Percentiles rank a stretch among this genome's conserved stretches.
Conservation (phyloP, 1,140 invertebrate species). For the Bactericera cockerelli region DNA sequence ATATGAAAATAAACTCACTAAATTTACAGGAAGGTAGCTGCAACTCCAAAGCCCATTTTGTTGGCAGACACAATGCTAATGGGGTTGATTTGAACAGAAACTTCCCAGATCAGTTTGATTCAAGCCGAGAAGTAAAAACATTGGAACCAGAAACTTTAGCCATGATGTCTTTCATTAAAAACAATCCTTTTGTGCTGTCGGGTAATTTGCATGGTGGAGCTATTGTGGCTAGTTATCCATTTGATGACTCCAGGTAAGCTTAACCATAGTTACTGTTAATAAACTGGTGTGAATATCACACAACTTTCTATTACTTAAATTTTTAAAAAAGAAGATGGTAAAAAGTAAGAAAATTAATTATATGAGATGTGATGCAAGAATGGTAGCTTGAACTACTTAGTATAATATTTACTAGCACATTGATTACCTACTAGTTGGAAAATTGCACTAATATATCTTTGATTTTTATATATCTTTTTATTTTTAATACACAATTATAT, state of each 20-base stretch:
- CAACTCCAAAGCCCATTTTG: conserved; percentile 43
- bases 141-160: conserved; percentile 81
- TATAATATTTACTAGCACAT: too few species aligned
- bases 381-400: too few species aligned
- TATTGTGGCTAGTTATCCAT: conserved; percentile 82
- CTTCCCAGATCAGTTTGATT: conserved; percentile 72
- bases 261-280: too few species aligned
- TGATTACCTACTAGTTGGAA: too few species aligned
- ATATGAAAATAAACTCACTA: too few species aligned
- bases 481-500: too few species aligned
- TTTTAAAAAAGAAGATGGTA: neutral
- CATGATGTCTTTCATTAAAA: conserved; percentile 75
- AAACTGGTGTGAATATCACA: too few species aligned
- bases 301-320: neutral
- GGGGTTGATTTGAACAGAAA: conserved; percentile 70
- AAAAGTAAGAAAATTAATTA: too few species aligned
- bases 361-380: too few species aligned
- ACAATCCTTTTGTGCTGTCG: conserved; percentile 76
- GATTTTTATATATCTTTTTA: too few species aligned
- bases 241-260: conserved; percentile 53
- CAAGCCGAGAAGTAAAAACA: conserved; percentile 25
- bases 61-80: conserved; percentile 63
- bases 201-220: conserved; percentile 85
- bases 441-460: too few species aligned
- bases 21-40: conserved; percentile 62